These are phyloP conservation scores for Nasonia longicornis DNA, from an alignment of 1,140 invertebrate genomes.

Conservation along the genomic window DNA sequence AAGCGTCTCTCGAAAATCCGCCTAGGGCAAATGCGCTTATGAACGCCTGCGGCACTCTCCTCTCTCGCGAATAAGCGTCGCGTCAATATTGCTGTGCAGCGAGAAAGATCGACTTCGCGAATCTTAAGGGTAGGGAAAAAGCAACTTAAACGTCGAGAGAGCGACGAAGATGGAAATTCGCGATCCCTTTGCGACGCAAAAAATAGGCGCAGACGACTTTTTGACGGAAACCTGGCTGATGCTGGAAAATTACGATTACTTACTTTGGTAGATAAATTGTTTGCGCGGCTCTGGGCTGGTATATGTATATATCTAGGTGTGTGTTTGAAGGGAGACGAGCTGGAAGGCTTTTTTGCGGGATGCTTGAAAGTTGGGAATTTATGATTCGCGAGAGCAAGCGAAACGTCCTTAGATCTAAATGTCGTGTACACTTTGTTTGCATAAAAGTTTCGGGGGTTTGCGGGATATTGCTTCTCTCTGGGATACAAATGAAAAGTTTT, in stretches of 20 bases:
- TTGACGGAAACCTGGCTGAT: neutral
- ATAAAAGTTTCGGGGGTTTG: neutral
- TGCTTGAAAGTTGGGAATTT: constrained; percentile 24
- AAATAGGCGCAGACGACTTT: neutral
- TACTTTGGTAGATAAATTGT: neutral
- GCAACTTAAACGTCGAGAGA: constrained; percentile 12
- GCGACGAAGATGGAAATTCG: constrained; percentile 13
- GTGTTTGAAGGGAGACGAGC: neutral
- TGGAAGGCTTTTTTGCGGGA: neutral
- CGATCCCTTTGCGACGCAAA: neutral
- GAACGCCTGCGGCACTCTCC: constrained; percentile 7
- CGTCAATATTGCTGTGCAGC: constrained; percentile 16
- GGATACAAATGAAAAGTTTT: neutral
- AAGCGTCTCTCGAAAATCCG: neutral
- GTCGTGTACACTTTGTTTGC: neutral
- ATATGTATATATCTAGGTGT: too few relatives aligned
- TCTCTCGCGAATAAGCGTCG: constrained; percentile 23
- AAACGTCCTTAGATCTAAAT: constrained; percentile 26
- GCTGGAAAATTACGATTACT: constrained; percentile 6
- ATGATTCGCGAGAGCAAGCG: neutral
- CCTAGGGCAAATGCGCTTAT: constrained; percentile 7
- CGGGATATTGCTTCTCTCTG: constrained; percentile 22
- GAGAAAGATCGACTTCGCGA: constrained; percentile 23
- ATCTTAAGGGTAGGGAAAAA: neutral
- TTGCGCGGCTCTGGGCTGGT: too few relatives aligned